phyloP scores from a whole-genome alignment of 2,888 invertebrate species.

The Mechanitis messenoides region DNA sequence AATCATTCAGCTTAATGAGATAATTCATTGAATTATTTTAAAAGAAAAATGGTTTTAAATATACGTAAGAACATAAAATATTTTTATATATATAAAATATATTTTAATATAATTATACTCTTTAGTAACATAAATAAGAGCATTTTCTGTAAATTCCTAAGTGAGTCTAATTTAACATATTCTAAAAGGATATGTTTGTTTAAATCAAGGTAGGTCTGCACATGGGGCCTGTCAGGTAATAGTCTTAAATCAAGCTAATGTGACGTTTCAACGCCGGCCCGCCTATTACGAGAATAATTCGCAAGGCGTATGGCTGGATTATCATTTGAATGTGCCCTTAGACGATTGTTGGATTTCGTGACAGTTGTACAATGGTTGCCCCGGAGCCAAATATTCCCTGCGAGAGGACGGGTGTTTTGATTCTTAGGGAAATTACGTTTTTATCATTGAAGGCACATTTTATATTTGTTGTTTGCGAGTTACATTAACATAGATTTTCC shows the following conservation, averaged over 20 bases:
- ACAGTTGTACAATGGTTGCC: slow-evolving; percentile 63
- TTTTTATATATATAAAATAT: too few relatives aligned
- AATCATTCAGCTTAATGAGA: too few relatives aligned
- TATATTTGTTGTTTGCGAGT: slow-evolving; percentile 7
- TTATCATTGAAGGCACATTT: slow-evolving; percentile 42
- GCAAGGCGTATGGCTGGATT: slow-evolving; percentile 70
- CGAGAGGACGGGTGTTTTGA: slow-evolving; percentile 54
- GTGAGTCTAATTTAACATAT: slow-evolving; percentile 8
- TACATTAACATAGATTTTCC: too few relatives aligned
- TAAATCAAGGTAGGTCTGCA: slow-evolving; percentile 37
- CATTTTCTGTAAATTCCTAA: slow-evolving; percentile 1
- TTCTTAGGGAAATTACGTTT: slow-evolving; percentile 58
- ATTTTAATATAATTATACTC: too few relatives aligned
- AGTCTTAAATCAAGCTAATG: slow-evolving; percentile 69
- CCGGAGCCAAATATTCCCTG: slow-evolving; percentile 57
- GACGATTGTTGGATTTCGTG: slow-evolving; percentile 69
- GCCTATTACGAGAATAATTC: slow-evolving; percentile 52
- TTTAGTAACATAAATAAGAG: neutral
- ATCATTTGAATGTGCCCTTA: slow-evolving; percentile 73
- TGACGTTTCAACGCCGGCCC: slow-evolving; percentile 57
- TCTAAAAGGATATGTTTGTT: slow-evolving; percentile 18
- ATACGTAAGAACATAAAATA: too few relatives aligned
- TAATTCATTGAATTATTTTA: too few relatives aligned
- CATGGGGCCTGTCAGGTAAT: slow-evolving; percentile 52
- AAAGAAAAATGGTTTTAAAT: too few relatives aligned